Evolutionary conservation across 2,797 vertebrate species (phyloP), one percentile per base, ranked within the genome.

Genomic region (Esox lucius): DNA sequence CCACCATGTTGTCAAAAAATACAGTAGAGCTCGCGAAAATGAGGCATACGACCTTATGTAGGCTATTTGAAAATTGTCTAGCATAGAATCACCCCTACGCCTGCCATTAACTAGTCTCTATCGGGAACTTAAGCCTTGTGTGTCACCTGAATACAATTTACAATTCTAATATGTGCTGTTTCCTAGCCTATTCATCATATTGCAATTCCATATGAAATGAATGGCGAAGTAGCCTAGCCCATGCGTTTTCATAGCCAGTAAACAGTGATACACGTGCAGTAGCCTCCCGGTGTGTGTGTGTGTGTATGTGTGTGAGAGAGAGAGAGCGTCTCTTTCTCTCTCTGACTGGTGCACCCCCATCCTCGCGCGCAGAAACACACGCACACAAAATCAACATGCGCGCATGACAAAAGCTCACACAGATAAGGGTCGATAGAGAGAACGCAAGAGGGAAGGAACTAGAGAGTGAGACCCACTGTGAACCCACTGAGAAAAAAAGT

Each of bases 111-210:
- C 56, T 59, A 61, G 2, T 61, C 22, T 61, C 56, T 22, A 61
- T 26, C 22, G 2, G 56, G 56, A 61, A 61, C 56, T 26, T 61
- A 4, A 61, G 3, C 22, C 9, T 26, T 61, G 56, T 61, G 56
- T 61, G 22, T 13, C 56, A 61, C 56, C 53, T 24, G 22, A 61
- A 12, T 26, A 61, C 24, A 61, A 61, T 61, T 24, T 59, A n/a
- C 4, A 4, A 61, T 61, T 26, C 24, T 2, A 61, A 61, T 59
- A 11, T 46, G 42, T 46, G 42, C 7, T 11, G 11, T 13, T 46
- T 46, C 11, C 65, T 15, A 75, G 74, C 79, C 79, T 65, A 67
- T 88, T 85, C 78, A 84, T 76, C 64, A 22, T 68, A 22, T 11
- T 46, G 35, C n/a, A 65, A 22, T 22, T 22, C 13, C 6, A 28